Evolutionary conservation across 2,113 vertebrate species (phyloP), one percentile per base, ranked within the genome.

Genomic region (Ptyas mucosa): DNA sequence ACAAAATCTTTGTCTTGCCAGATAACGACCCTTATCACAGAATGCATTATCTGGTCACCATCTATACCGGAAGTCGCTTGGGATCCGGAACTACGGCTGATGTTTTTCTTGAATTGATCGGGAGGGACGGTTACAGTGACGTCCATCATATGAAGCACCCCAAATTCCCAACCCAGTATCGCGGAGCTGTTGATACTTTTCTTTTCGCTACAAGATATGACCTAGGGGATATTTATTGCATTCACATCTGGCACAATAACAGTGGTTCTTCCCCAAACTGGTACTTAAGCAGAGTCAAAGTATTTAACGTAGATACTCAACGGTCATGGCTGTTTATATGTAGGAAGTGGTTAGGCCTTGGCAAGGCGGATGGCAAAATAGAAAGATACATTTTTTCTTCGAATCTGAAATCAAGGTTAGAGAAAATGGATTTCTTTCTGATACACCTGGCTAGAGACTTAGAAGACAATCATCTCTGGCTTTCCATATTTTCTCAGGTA

Each of bases 251-350:
- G 97, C 97, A 98, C 64, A 96, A 96, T 89, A 97, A 97, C 0
- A 89, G 92, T 8, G 96, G 96, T 21, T 8, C 1, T 3, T 90
- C 93, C 1, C 96, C 98, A 10, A 43, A 90, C 34, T 98, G 97
- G 98, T 98, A 97, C 61, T 18, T 98, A 58, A 98, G 98, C 92
- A 93, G 97, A 90, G 94, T 97, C 89, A 97, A 97, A 92, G 96
- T 98, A 64, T 96, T 98, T 91, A 96, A 97, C 5, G 87, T 61
- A 0, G 94, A 95, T 4, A 97, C 89, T 2, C 81, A 94, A 20
- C 90, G 90, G 57, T 94, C 53, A 12, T 98, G 97, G 97, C 95
- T 97, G 54, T 98, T 98, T 53, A 12, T 98, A 20, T 98, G 98
- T 90, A 96, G 97, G 15, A 91, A 90, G 39, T 98, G 98, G 98